Conservation (phyloP, 1,140 invertebrate genomes). For the Drosophila lini region DNA sequence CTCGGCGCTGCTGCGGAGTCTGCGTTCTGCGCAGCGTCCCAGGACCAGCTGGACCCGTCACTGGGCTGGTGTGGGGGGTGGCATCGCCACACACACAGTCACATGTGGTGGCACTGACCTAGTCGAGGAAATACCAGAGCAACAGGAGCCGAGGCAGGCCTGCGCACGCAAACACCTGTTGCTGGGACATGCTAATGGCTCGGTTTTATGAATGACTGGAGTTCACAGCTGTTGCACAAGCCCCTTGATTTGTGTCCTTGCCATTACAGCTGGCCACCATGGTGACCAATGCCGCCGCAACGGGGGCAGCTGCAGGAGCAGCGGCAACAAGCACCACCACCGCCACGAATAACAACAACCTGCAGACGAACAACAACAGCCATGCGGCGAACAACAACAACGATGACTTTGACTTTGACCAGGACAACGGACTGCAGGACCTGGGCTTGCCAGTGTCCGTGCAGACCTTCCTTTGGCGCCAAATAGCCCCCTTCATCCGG, state of each 20-base stretch:
- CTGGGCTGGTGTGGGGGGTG: conserved; percentile 2
- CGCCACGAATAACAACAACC: conserved; percentile 66
- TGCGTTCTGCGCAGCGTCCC: conserved; percentile 77
- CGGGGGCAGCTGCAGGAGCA: conserved; percentile 13
- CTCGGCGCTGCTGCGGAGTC: conserved; percentile 74
- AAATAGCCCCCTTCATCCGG: conserved; percentile 96
- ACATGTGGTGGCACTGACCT: conserved; percentile 72
- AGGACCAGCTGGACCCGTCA: conserved; percentile 57
- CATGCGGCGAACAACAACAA: conserved; percentile 83
- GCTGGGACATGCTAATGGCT: conserved; percentile 37
- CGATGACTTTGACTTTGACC: conserved; percentile 84
- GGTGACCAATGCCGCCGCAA: conserved; percentile 71
- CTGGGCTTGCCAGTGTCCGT: conserved; percentile 97
- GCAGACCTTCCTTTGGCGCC: conserved; percentile 98
- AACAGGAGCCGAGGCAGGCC: conserved; percentile 26
- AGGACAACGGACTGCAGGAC: conserved; percentile 87
- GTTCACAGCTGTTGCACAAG: conserved; percentile 58
- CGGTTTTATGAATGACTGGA: conserved; percentile 61
- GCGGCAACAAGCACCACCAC: conserved; percentile 41
- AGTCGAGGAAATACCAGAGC: conserved; percentile 48
- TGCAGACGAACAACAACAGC: conserved; percentile 69
- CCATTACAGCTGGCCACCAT: conserved; percentile 68
- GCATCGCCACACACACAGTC: neutral
- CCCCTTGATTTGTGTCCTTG: conserved; percentile 43
- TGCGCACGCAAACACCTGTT: conserved; percentile 80